Percentiles rank a stretch among this genome's conserved stretches.
Evolutionary conservation across 2,888 invertebrate species (phyloP).

Genomic region (Chaetogeoica ovagalla): DNA sequence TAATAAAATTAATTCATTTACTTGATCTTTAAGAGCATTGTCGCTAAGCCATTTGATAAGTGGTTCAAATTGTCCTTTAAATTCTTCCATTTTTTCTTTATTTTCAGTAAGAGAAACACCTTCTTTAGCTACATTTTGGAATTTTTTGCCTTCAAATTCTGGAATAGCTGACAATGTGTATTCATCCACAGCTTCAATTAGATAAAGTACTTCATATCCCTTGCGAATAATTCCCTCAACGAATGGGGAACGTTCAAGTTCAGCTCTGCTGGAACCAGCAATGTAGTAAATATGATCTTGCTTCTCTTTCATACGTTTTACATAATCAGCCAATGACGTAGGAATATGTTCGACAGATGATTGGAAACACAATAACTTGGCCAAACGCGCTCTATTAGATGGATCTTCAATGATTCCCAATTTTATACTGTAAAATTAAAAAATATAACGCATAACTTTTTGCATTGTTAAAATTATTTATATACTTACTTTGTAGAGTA

Average conservation of each 20-base stretch:
- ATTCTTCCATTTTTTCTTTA: constrained; percentile 76
- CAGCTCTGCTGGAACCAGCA: constrained; percentile 82
- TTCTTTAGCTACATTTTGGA: constrained; percentile 99
- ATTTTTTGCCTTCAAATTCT: constrained; percentile 97
- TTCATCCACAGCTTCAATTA: constrained; percentile 97
- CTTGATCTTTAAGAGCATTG: constrained; percentile 74
- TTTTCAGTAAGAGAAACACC: constrained; percentile 82
- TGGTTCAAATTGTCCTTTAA: constrained; percentile 82
- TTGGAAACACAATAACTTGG: constrained; percentile 89
- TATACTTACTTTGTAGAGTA: constrained; percentile 88
- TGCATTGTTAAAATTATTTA: not conserved
- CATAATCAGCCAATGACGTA: constrained; percentile 85
- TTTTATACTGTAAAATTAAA: constrained; percentile 70
- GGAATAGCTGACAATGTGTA: constrained; percentile 94
- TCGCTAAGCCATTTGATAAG: constrained; percentile 88
- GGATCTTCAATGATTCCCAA: constrained; percentile 97
- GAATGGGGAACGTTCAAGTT: constrained; percentile 89
- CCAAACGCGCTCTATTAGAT: constrained; percentile 90
- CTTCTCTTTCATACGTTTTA: constrained; percentile 89
- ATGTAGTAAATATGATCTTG: constrained; percentile 96
- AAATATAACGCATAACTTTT: not conserved
- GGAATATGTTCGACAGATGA: constrained; percentile 68
- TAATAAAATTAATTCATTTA: constrained; percentile 58
- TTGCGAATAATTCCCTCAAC: constrained; percentile 90
- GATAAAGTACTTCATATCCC: constrained; percentile 92